These are phyloP conservation scores for Pachyrhynchus sulphureomaculatus DNA, from an alignment of 1,140 invertebrate genomes.

Conservation along the genomic window DNA sequence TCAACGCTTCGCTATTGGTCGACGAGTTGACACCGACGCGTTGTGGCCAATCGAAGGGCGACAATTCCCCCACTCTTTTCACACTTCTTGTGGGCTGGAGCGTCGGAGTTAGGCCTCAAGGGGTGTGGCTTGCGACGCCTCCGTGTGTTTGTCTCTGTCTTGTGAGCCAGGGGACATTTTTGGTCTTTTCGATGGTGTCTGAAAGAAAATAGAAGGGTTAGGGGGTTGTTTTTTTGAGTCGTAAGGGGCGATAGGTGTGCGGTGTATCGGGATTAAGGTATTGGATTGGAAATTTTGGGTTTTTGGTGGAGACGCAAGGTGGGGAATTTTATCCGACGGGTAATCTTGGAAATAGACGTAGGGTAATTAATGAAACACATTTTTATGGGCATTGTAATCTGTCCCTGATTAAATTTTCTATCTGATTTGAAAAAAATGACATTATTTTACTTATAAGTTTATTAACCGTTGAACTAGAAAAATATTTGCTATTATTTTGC, in stretches of 20 bases:
- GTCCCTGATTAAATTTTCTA: no score
- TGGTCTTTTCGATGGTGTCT: slow-evolving; percentile 27
- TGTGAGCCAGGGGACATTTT: slow-evolving; percentile 37
- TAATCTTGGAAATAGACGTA: background rate
- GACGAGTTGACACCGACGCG: slow-evolving; percentile 28
- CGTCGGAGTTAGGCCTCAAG: slow-evolving; percentile 48
- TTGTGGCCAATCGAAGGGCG: slow-evolving; percentile 44
- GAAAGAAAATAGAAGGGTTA: slow-evolving; percentile 19
- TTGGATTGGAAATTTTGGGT: slow-evolving; percentile 20
- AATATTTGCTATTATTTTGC: no score
- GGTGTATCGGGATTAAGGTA: slow-evolving; percentile 4
- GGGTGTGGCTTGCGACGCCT: slow-evolving; percentile 47
- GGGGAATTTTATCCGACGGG: background rate
- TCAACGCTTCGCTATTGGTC: slow-evolving; percentile 44
- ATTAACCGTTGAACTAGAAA: no score
- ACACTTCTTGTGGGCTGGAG: slow-evolving; percentile 49
- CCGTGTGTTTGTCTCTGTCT: slow-evolving; percentile 28
- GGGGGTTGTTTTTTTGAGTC: slow-evolving; percentile 8
- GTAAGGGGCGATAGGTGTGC: background rate
- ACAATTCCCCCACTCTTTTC: slow-evolving; percentile 48
- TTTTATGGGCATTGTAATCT: no score
- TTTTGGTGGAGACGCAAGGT: background rate
- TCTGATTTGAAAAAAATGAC: no score
- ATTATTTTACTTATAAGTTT: no score
- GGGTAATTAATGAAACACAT: no score